Evolutionary conservation across 2,797 vertebrate species (phyloP).

Genomic region (Pseudopleuronectes americanus): DNA sequence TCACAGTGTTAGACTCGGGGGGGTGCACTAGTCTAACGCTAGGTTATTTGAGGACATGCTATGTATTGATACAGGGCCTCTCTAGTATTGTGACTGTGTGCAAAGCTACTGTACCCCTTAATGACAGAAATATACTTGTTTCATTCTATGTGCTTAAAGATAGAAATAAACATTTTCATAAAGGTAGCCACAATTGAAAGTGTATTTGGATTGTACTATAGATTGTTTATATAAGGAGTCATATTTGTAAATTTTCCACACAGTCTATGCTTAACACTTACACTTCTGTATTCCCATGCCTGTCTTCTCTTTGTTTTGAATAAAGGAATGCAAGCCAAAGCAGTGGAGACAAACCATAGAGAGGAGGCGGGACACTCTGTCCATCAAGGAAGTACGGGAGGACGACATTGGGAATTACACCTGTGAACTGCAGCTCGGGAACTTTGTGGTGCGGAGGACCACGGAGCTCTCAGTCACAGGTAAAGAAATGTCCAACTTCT

Average conservation of each 20-base stretch:
- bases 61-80: too few relatives aligned
- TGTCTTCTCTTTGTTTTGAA: conserved; percentile 22
- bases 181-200: too few relatives aligned
- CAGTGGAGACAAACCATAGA: conserved; percentile 92
- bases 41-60: too few relatives aligned
- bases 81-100: too few relatives aligned
- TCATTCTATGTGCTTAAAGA: too few relatives aligned
- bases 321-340: conserved; percentile 94
- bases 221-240: too few relatives aligned
- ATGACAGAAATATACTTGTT: too few relatives aligned
- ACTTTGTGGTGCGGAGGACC: conserved; percentile 96
- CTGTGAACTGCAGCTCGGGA: conserved; percentile 94
- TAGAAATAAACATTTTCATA: too few relatives aligned
- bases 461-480: conserved; percentile 97
- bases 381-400: conserved; percentile 95
- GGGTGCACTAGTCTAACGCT: neutral
- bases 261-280: too few relatives aligned
- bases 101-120: too few relatives aligned
- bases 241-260: too few relatives aligned
- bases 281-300: neutral
- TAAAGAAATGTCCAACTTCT: conserved; percentile 70
- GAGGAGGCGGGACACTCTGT: conserved; percentile 89
- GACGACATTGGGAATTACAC: conserved; percentile 99
- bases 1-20: neutral
- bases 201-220: too few relatives aligned